These are phyloP conservation scores for Colletes latitarsis DNA, from an alignment of 1,140 invertebrate genomes.

Conservation along the genomic window DNA sequence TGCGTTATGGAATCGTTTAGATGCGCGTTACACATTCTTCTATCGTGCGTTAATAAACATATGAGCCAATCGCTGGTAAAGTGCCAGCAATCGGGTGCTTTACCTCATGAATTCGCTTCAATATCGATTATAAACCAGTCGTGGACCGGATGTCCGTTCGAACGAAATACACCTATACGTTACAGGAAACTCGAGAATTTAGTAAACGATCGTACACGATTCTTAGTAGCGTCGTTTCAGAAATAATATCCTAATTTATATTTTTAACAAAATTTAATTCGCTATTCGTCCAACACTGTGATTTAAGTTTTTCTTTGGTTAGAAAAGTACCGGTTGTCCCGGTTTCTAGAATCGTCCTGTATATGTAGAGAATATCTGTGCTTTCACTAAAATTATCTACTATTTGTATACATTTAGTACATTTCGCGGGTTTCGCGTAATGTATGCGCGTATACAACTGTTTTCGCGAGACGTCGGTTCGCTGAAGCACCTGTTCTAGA, in stretches of 20 bases:
- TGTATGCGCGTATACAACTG: background rate
- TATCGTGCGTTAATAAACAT: conserved; percentile 49
- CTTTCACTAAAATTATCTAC: too few species aligned
- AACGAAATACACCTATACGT: background rate
- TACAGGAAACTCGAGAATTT: background rate
- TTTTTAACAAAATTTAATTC: too few species aligned
- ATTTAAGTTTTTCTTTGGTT: too few species aligned
- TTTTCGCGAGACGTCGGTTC: conserved; percentile 3
- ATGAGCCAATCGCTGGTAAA: conserved; percentile 42
- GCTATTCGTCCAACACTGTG: too few species aligned
- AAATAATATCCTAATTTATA: too few species aligned
- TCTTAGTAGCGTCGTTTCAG: too few species aligned
- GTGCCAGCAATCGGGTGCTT: conserved; percentile 50
- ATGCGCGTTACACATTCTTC: conserved; percentile 47
- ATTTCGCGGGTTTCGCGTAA: background rate
- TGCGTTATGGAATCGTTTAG: conserved; percentile 44
- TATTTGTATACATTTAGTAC: background rate
- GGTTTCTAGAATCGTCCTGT: too few species aligned
- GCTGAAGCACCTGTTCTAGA: conserved; percentile 21
- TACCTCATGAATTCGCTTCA: conserved; percentile 37
- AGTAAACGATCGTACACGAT: too few species aligned
- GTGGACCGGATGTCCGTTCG: background rate
- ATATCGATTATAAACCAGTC: conserved; percentile 11
- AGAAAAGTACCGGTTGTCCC: too few species aligned
- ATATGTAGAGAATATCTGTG: too few species aligned